Evolutionary conservation across 2,113 vertebrate genomes (phyloP), one percentile per base, ranked within the genome.

Genomic region (Calyptommatus sinebrachiatus): DNA sequence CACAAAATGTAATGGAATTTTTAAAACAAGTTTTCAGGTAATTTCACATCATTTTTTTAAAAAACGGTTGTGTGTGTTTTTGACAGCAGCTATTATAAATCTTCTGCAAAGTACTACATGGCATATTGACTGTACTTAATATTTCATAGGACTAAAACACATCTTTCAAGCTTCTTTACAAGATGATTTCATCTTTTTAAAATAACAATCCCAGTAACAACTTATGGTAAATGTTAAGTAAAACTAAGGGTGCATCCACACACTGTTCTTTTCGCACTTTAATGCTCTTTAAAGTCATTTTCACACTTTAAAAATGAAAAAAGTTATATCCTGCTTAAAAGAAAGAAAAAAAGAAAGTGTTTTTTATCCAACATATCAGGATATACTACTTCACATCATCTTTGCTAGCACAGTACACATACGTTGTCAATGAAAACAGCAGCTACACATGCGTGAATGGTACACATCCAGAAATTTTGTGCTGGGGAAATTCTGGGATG

Each of bases 41-140:
- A 5, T 41, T 57, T 57, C 12, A 50, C 79, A 82, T 75, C 73
- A 61, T 28, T 16, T 46, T 71, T 77, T 5, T 73, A 29, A 74
- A 29, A 74, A 74, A 78, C 87, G 78, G 84, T 26, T 46, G 60
- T 63, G 73, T 7, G 35, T 57, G 35, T 48, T 4, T 28, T 74
- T 77, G 50, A 50, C 62, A 80, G 45, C 26, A 63, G 26, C 78
- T 72, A 26, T 71, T 26, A 77, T 70, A 79, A 86, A 45, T 73
- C 21, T 0, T 84, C 84, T 88, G 88, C 70, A 75, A 81, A 16
- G 77, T 78, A 84, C 87, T 74, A 85, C 73, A 81, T 90, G 88
- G 70, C 84, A 86, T 41, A 46, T 24, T 0, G 7, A 20, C 65
- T 85, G 80, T 70, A 83, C 86, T 65, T 82, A 88, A 87, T 83